Evolutionary conservation across 2,888 invertebrate species (phyloP), one percentile per base, ranked within the genome.

Genomic region (Melieria crassipennis): DNA sequence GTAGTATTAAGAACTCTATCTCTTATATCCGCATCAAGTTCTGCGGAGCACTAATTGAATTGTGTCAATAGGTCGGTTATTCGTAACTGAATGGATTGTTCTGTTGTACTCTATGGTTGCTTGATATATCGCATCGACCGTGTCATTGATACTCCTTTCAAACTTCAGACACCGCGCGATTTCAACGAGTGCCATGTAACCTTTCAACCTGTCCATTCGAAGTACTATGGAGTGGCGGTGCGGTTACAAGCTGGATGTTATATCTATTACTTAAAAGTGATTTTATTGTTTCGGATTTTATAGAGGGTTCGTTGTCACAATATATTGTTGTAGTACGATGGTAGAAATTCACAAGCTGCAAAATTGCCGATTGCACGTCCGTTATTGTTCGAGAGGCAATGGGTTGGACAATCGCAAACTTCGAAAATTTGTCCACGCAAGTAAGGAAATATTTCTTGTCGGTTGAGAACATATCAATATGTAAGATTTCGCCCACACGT

Each of bases 311-410:
- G n/a, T n/a, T n/a, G n/a, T n/a, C n/a, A n/a, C n/a, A n/a, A n/a
- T n/a, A n/a, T n/a, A n/a, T n/a, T n/a, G n/a, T n/a, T n/a, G n/a
- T n/a, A n/a, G n/a, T n/a, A 10, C 45, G 42, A 43, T 61, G 61
- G n/a, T 43, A 61, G n/a, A 42, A 61, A 61, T 61, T 61, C 61
- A 3, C 72, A 3, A 77, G 64, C 61, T 76, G 77, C 58, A 74
- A 46, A 10, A 75, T 65, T 11, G 66, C 13, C 13, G 13, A 30
- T 43, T 42, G 7, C 5, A 16, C 61, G 7, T 42, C 16, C 16
- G 16, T 16, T 16, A 16, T 16, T 16, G 16, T 16, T 16, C 16
- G 16, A 16, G 16, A 16, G 16, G 16, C 16, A 16, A 16, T 0
- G 16, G 16, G 16, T 16, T 16, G 16, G 16, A 16, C 16, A 16